Evolutionary conservation across 2,797 vertebrate species (phyloP).

Genomic region (Platalea minor): DNA sequence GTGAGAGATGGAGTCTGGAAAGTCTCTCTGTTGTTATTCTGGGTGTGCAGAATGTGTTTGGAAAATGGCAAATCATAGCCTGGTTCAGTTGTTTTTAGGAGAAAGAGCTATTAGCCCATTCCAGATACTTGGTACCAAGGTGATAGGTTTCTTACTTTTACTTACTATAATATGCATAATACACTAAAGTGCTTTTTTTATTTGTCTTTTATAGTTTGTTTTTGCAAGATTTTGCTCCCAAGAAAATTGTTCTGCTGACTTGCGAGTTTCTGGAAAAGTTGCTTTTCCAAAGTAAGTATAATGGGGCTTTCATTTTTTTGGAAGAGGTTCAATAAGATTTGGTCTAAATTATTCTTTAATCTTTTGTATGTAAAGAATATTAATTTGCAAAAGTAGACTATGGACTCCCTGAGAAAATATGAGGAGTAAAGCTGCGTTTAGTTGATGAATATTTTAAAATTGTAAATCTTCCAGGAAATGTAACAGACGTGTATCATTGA

Average conservation of each 20-base stretch:
- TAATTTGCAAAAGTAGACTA: background rate
- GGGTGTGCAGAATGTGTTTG: background rate
- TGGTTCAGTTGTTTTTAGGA: background rate
- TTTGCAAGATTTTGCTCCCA: conserved; percentile 89
- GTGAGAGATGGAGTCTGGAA: background rate
- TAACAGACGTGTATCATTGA: background rate
- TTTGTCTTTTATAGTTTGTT: conserved; percentile 78
- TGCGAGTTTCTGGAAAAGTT: conserved; percentile 85
- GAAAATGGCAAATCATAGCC: background rate
- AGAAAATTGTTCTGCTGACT: conserved; percentile 89
- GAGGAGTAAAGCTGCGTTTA: background rate
- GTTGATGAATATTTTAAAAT: background rate
- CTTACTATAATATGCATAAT: background rate
- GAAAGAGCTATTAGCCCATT: background rate
- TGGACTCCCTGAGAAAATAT: background rate
- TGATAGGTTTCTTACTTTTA: background rate
- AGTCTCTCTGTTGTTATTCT: background rate
- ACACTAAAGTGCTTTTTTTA: background rate
- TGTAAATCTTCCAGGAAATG: background rate
- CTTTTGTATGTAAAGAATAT: background rate
- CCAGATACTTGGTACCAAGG: background rate
- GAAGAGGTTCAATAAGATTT: background rate
- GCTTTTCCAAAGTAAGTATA: conserved; percentile 86
- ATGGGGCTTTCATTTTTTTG: background rate
- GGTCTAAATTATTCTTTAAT: background rate